Conservation (phyloP, 2,888 invertebrate genomes). For the Melanargia galathea region DNA sequence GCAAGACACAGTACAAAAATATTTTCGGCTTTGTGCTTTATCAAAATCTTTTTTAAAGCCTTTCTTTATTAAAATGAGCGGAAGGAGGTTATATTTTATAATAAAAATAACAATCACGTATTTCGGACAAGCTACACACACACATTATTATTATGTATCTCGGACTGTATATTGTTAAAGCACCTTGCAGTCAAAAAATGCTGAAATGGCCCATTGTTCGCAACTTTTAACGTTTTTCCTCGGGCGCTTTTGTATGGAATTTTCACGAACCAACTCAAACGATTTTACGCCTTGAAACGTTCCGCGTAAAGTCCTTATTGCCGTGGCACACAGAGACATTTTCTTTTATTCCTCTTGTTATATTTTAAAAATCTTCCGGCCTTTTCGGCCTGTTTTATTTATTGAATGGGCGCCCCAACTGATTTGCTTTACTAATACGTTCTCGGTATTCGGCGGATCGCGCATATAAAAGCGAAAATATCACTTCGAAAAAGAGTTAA, state of each 20-base stretch:
- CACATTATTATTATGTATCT: slow-evolving; percentile 29
- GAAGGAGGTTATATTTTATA: not conserved
- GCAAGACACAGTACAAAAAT: not conserved
- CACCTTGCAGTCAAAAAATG: slow-evolving; percentile 43
- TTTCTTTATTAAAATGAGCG: slow-evolving; percentile 3
- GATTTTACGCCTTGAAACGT: slow-evolving; percentile 22
- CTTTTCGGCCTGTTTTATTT: slow-evolving; percentile 32
- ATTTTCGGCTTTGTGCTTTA: not conserved
- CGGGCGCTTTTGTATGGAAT: slow-evolving; percentile 16
- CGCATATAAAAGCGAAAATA: slow-evolving; percentile 24
- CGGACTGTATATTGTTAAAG: slow-evolving; percentile 28
- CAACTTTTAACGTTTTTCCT: slow-evolving; percentile 28
- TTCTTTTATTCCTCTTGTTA: slow-evolving; percentile 28
- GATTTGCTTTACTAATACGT: slow-evolving; percentile 34
- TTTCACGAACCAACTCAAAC: slow-evolving; percentile 16
- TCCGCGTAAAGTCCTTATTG: not conserved
- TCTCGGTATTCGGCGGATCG: slow-evolving; percentile 7
- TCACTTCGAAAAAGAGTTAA: slow-evolving; percentile 8
- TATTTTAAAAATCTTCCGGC: slow-evolving; percentile 30
- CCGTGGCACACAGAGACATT: slow-evolving; percentile 1
- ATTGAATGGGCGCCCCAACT: slow-evolving; percentile 34
- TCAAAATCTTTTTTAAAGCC: not conserved
- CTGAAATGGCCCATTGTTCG: slow-evolving; percentile 53
- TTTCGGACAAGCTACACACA: slow-evolving; percentile 17
- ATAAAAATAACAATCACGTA: slow-evolving; percentile 25